phyloP scores from a whole-genome alignment of 1,140 invertebrate genomes.

The Polypedilum pembai region DNA sequence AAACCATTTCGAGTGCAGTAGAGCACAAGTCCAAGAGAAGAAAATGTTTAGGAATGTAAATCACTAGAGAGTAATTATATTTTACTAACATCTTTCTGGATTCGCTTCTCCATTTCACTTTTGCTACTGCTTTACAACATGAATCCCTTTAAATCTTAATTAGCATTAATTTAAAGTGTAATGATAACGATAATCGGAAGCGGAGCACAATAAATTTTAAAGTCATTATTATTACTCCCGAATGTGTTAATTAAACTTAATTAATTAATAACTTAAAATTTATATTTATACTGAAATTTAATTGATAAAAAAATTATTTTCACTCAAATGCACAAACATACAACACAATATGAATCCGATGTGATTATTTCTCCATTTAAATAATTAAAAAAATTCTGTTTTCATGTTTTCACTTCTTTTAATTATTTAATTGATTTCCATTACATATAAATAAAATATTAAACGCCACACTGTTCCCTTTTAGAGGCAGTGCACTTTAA shows the following conservation, averaged over 20 bases:
- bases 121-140: no score
- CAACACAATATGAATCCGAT: no score
- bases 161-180: neutral
- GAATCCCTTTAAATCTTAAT: neutral
- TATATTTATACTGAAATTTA: neutral
- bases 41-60: neutral
- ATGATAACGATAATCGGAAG: neutral
- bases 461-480: no score
- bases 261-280: slow-evolving; percentile 20
- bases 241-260: slow-evolving; percentile 14
- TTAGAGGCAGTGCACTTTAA: no score
- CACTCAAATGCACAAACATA: neutral
- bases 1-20: no score
- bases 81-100: neutral
- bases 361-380: no score
- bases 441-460: no score
- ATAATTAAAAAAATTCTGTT: no score
- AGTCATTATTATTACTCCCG: neutral
- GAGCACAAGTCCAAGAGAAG: no score
- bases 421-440: no score
- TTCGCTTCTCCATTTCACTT: no score
- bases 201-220: neutral
- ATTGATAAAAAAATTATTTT: neutral
- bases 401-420: no score
- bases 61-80: neutral